These are phyloP conservation scores for Prochilodus magdalenae DNA, from an alignment of 2,113 vertebrate species.

Conservation along the genomic window DNA sequence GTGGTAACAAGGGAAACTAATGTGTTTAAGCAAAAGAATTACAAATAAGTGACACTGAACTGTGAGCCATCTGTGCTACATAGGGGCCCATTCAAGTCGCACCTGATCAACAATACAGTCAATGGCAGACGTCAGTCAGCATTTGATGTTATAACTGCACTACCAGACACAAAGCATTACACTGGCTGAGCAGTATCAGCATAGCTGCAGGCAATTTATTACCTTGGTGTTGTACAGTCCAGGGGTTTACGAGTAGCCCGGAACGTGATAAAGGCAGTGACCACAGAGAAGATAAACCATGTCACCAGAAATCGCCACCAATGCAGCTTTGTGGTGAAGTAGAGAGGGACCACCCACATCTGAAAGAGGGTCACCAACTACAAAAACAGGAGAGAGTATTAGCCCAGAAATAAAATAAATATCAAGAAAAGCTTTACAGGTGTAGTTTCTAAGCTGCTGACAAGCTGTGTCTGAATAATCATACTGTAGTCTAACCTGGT, in stretches of 20 bases:
- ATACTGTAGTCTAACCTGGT: too few relatives aligned
- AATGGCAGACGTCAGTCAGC: neutral
- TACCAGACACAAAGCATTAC: neutral
- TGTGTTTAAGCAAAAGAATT: too few relatives aligned
- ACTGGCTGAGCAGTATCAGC: too few relatives aligned
- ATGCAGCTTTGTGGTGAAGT: slow-evolving; percentile 96
- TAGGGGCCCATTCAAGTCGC: neutral
- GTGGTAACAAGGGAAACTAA: too few relatives aligned
- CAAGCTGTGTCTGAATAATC: too few relatives aligned
- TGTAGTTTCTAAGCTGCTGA: too few relatives aligned
- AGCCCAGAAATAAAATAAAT: neutral
- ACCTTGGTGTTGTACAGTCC: slow-evolving; percentile 94
- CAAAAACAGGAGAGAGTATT: slow-evolving; percentile 31
- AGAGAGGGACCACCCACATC: slow-evolving; percentile 99
- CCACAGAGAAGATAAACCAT: slow-evolving; percentile 92
- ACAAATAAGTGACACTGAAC: slow-evolving; percentile 1
- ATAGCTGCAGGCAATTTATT: neutral
- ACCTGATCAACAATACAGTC: neutral
- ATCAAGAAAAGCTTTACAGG: neutral
- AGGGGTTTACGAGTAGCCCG: slow-evolving; percentile 94
- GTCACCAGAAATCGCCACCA: slow-evolving; percentile 97
- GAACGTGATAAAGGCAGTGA: slow-evolving; percentile 94
- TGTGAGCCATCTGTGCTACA: neutral
- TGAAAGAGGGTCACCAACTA: slow-evolving; percentile 99
- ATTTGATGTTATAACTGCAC: neutral